A percentile compares a stretch with the other conserved stretches of the same genome.
These are phyloP conservation scores for Barnardius zonarius DNA, from an alignment of 2,113 vertebrate genomes.

Conservation along the genomic window DNA sequence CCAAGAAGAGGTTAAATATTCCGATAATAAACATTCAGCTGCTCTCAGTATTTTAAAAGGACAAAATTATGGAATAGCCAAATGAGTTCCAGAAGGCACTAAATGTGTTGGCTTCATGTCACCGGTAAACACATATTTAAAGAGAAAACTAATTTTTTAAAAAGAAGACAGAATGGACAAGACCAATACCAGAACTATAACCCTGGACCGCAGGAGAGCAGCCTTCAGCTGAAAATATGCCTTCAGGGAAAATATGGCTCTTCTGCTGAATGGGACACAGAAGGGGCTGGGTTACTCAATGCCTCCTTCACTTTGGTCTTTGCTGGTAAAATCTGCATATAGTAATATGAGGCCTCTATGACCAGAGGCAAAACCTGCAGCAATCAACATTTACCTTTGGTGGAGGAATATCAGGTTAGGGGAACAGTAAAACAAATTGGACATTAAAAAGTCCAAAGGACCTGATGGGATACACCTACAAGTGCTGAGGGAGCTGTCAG, in stretches of 20 bases:
- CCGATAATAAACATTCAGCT: background rate
- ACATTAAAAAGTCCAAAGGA: background rate
- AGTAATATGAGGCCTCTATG: background rate
- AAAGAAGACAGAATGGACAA: background rate
- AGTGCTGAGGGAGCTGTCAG: background rate
- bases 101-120: slow-evolving; percentile 2
- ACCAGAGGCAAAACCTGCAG: background rate
- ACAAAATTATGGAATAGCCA: background rate
- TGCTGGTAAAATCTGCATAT: background rate
- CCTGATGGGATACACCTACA: rapidly evolving
- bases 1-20: background rate
- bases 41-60: background rate
- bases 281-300: background rate
- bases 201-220: background rate
- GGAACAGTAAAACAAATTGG: background rate
- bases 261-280: background rate
- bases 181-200: background rate
- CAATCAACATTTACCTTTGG: background rate
- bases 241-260: background rate
- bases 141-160: background rate
- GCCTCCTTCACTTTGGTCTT: background rate
- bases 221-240: background rate
- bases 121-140: background rate
- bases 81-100: slow-evolving; percentile 33
- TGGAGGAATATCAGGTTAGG: background rate